These are phyloP conservation scores for Melinopterus prodromus DNA, from an alignment of 2,888 invertebrate genomes.

Conservation along the genomic window DNA sequence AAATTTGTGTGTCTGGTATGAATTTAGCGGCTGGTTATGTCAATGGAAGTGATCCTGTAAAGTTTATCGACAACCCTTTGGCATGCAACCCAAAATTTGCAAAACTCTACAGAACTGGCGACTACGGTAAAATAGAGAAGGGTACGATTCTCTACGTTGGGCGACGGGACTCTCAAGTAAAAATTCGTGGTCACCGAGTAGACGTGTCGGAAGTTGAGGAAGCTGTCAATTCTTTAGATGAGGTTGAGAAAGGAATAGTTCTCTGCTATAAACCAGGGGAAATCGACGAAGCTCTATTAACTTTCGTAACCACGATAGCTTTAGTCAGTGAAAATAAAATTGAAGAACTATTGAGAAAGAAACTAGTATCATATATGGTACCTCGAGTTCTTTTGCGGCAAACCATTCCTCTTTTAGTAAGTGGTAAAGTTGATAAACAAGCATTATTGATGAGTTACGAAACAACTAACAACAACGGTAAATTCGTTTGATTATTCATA, in stretches of 20 bases:
- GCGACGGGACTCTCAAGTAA: constrained; percentile 82
- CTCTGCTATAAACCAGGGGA: constrained; percentile 81
- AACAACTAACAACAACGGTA: constrained; percentile 74
- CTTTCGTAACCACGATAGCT: constrained; percentile 66
- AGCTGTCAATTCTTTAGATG: constrained; percentile 69
- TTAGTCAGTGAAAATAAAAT: constrained; percentile 66
- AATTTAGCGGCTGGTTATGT: constrained; percentile 86
- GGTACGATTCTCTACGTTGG: constrained; percentile 78
- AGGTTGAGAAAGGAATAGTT: constrained; percentile 79
- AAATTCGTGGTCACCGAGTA: constrained; percentile 86
- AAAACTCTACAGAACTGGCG: constrained; percentile 84
- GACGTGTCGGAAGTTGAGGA: constrained; percentile 86
- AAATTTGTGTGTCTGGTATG: constrained; percentile 81
- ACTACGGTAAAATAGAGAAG: constrained; percentile 78
- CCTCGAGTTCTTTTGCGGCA: constrained; percentile 80
- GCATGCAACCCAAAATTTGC: constrained; percentile 72
- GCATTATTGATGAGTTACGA: constrained; percentile 78
- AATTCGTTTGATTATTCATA: constrained; percentile 37
- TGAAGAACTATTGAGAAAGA: constrained; percentile 70
- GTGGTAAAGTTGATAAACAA: constrained; percentile 89
- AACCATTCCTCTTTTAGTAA: constrained; percentile 80
- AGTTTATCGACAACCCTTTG: constrained; percentile 79
- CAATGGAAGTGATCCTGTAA: constrained; percentile 75
- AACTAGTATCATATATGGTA: constrained; percentile 79
- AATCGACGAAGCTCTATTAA: constrained; percentile 75